A percentile compares a stretch with the other conserved stretches of the same genome.
phyloP scores from a whole-genome alignment of 2,888 invertebrate genomes.

The Pyrgus malvae region DNA sequence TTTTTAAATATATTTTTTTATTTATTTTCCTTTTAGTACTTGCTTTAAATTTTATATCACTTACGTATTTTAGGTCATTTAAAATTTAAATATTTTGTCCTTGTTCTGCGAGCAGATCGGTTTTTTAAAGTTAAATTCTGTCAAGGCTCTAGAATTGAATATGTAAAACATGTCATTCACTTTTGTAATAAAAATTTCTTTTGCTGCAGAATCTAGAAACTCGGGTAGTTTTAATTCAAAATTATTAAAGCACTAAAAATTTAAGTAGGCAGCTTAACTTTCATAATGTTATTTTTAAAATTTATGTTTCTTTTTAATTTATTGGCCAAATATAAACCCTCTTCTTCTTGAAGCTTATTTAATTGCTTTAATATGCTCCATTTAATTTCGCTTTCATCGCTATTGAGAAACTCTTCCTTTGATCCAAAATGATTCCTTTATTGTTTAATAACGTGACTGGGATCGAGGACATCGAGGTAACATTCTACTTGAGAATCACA shows the following conservation, averaged over 20 bases:
- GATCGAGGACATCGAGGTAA: neutral
- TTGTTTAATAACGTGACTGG: neutral
- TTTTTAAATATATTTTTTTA: neutral
- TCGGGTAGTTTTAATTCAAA: neutral
- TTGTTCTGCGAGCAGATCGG: neutral
- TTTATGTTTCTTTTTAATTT: conserved; percentile 28
- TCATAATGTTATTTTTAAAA: conserved; percentile 36
- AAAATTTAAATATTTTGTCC: neutral
- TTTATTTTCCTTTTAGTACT: neutral
- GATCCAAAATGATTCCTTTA: neutral
- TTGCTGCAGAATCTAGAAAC: conserved; percentile 7
- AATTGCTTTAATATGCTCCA: conserved; percentile 43
- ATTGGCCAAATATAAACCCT: conserved; percentile 31
- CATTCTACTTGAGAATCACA: neutral
- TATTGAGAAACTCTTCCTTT: neutral
- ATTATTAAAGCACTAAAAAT: conserved; percentile 25
- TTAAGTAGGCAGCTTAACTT: conserved; percentile 37
- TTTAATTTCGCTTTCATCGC: neutral
- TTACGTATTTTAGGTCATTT: neutral
- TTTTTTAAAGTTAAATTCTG: neutral
- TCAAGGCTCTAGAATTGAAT: neutral
- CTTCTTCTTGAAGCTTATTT: conserved; percentile 54
- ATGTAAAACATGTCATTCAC: neutral
- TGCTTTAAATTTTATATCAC: neutral
- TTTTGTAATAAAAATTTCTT: conserved; percentile 1